These are phyloP conservation scores for Colletes latitarsis DNA, from an alignment of 1,140 invertebrate genomes.

Conservation along the genomic window DNA sequence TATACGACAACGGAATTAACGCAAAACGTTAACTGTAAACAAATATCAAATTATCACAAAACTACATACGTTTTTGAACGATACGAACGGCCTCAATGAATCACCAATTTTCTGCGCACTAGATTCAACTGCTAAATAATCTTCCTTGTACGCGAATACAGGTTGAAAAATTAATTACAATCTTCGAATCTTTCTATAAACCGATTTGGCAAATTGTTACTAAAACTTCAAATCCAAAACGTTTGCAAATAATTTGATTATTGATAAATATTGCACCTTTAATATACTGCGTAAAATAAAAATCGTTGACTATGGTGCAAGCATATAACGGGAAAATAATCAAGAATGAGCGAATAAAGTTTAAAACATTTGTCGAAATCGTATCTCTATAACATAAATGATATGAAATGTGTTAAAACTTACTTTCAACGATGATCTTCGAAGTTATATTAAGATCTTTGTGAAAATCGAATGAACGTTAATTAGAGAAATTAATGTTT, in stretches of 20 bases:
- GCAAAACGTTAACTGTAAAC: background rate
- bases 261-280: background rate
- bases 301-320: too few relatives aligned
- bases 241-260: background rate
- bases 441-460: background rate
- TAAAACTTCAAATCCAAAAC: background rate
- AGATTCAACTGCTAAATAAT: background rate
- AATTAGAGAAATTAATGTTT: slow-evolving; percentile 38
- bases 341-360: too few relatives aligned
- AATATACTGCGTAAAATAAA: background rate
- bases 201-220: background rate
- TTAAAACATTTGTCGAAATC: background rate
- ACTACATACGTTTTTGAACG: too few relatives aligned
- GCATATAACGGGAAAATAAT: background rate
- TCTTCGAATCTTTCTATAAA: background rate
- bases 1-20: background rate
- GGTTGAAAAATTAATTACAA: background rate
- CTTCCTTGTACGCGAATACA: background rate
- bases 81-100: background rate
- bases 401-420: background rate
- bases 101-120: background rate
- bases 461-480: background rate
- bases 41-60: background rate
- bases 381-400: background rate
- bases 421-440: background rate